Percentiles rank a stretch among this genome's conserved stretches.
These are phyloP conservation scores for Hydrochoerus hydrochaeris DNA, from an alignment of 2,113 vertebrate species.

Conservation along the genomic window DNA sequence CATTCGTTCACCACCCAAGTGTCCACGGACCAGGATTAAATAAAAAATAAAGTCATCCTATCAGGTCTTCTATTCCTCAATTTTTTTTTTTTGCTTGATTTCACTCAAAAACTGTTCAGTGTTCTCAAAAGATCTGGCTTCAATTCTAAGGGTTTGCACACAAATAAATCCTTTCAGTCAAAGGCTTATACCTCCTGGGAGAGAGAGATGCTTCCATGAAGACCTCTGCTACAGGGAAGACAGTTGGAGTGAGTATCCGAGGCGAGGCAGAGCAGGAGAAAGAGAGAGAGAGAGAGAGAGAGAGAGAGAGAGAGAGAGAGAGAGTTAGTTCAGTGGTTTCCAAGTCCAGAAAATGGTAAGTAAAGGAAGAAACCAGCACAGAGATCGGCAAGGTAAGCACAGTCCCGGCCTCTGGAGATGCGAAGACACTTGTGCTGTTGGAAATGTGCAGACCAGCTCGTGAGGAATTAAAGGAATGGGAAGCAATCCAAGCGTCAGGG, in stretches of 20 bases:
- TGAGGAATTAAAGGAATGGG: neutral
- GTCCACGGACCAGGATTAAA: neutral
- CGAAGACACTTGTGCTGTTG: neutral
- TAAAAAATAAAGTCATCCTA: neutral
- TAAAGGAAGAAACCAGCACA: neutral
- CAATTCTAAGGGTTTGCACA: neutral
- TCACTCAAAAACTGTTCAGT: neutral
- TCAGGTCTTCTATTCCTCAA: neutral
- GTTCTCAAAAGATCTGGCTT: slow-evolving; percentile 14
- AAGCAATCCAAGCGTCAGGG: neutral
- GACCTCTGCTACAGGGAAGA: neutral
- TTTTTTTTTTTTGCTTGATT: neutral
- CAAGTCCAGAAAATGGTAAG: neutral
- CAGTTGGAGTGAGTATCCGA: neutral
- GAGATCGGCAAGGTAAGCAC: neutral
- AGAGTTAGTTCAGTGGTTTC: neutral
- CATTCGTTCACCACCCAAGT: neutral
- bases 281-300: neutral
- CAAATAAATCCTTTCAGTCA: neutral
- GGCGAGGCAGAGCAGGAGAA: neutral
- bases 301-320: neutral
- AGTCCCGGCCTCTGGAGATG: neutral
- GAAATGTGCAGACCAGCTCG: neutral
- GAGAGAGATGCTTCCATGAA: neutral
- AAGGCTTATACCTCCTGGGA: neutral